A percentile compares a stretch with the other conserved stretches of the same genome.
Evolutionary conservation across 2,888 invertebrate genomes (phyloP).

Genomic region (Epirrhoe alternata): DNA sequence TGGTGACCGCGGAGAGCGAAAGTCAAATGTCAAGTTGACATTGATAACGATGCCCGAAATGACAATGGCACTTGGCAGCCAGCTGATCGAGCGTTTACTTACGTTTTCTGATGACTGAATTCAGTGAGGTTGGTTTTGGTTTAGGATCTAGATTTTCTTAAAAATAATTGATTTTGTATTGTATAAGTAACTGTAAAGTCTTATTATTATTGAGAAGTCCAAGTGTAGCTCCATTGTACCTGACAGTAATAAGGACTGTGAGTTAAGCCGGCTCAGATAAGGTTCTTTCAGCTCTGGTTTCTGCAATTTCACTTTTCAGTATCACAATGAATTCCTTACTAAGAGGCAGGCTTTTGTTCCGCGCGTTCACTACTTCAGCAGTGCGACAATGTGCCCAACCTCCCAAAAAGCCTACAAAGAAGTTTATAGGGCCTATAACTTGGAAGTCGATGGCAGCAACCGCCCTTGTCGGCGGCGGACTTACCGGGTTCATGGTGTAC

Average conservation of each 20-base stretch:
- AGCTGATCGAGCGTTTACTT: no score
- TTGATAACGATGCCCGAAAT: no score
- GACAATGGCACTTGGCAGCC: no score
- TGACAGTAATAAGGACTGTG: conserved; percentile 19
- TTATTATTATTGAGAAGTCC: background rate
- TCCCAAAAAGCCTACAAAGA: conserved; percentile 62
- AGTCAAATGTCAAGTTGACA: no score
- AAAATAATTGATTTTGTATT: background rate
- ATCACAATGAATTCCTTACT: conserved; percentile 68
- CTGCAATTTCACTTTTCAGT: conserved; percentile 16
- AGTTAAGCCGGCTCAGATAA: conserved; percentile 40
- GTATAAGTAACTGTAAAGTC: background rate
- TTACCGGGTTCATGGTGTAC: conserved; percentile 90
- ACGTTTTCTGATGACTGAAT: background rate
- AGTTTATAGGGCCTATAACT: conserved; percentile 87
- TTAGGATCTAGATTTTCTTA: background rate
- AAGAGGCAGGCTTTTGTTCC: conserved; percentile 54
- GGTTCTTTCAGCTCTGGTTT: conserved; percentile 8
- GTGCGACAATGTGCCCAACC: conserved; percentile 66
- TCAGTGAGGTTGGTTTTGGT: conserved; percentile 2
- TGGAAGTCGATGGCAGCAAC: conserved; percentile 92
- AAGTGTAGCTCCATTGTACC: background rate
- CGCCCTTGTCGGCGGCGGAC: conserved; percentile 87
- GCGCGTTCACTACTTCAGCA: conserved; percentile 65
- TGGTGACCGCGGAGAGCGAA: no score